Base-by-base conservation (phyloP, 2,888 invertebrate genomes). In the Syrista parreyssii region DNA sequence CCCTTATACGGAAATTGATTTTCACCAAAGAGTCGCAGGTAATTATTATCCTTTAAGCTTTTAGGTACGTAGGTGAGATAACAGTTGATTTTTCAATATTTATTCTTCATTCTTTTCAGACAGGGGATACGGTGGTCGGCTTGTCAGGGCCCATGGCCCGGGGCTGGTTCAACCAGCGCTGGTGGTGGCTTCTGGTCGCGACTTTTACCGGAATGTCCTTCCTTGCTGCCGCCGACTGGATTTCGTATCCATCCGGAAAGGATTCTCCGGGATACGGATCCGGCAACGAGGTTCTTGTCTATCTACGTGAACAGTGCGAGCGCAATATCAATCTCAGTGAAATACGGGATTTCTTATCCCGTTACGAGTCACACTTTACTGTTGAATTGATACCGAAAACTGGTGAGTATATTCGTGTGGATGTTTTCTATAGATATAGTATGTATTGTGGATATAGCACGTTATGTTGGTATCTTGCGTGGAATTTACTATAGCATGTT, bases 141-240 rank as follows among this genome's bases (percentile, higher is more conserved):
- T 75, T 72, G 55, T 30, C 23, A 79, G 88, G 88, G 90, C 86
- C 89, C 88, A 91, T 91, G 91, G 91, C 90, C 91, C 92, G 92
- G 91, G 91, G 91, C 89, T 91, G 86, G 88, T 86, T 86, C 80
- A 86, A 85, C 84, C 87, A 87, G 87, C 84, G 87, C 85, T 87
- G 90, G 88, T 88, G 90, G 89, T 91, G 89, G 89, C 86, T 88
- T 83, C 81, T 87, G 87, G 83, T 89, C 84, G 86, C 87, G 84
- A 86, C 86, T 84, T 84, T 88, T 78, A 85, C 85, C 84, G 86
- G 84, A 82, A 86, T 84, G 83, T 85, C 82, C 73, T 81, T 84
- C 78, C 79, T 80, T 78, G 83, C 81, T 74, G 79, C 79, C 75
- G 83, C 83, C 81, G 81, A 84, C 78, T 82, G 82, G 79, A 81